Evolutionary conservation across 2,797 vertebrate genomes (phyloP), one percentile per base, ranked within the genome.

Genomic region (Fringilla coelebs): DNA sequence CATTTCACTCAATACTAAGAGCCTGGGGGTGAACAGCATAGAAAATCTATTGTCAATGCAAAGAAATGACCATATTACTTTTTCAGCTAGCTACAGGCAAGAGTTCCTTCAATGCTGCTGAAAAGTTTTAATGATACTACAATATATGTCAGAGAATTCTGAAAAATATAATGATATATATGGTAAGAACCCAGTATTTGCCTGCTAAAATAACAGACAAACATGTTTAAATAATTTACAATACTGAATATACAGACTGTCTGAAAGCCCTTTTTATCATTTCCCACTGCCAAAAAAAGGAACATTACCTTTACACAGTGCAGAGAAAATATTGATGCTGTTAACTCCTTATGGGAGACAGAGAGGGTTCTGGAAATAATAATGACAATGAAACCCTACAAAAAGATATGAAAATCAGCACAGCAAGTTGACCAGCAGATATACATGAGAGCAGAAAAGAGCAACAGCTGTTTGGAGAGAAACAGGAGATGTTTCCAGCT

Each of bases 31-130:
- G 57, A 90, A 54, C 34, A 83, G 57, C 71, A 48, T 4, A 63
- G 61, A 76, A 92, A 94, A 91, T 80, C 25, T 88, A 85, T 75
- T 89, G 52, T 48, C 78, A 77, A 93, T 75, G 72, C 65, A 83
- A 89, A 88, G 49, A 95, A 92, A 85, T 61, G 22, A 54, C 86
- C 41, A 29, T 51, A 77, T 72, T 93, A 89, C n/a, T 83, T 73
- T 90, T 90, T 58, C 65, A 80, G 92, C 81, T 96, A 96, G 86
- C 90, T 89, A 80, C 32, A 88, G 78, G 84, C 89, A 68, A 10
- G 26, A 77, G 28, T 61, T 92, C 55, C 58, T 89, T 77, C 78
- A 91, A 73, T 4, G 8, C 9, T 89, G 43, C 25, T 79, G 61
- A 38, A 63, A 90, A 81, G 21, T 88, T 92, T 95, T 83, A 91